Conservation (phyloP, 2,113 vertebrate species). For the Guaruba guarouba region DNA sequence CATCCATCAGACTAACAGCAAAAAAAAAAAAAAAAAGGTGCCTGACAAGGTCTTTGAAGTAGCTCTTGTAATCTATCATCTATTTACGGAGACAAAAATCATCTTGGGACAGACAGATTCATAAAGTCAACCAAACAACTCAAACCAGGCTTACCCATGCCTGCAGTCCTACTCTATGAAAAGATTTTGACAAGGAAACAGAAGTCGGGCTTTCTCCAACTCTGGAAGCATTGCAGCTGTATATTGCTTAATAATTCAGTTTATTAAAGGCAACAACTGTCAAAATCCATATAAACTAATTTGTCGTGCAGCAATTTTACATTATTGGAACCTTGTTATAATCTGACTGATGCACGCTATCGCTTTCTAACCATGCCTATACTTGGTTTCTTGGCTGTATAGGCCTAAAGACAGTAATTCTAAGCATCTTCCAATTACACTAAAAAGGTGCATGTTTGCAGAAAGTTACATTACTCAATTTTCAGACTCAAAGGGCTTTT, state of each 20-base stretch:
- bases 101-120: not conserved
- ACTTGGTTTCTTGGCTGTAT: conserved; percentile 13
- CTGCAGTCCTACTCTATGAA: rapidly evolving
- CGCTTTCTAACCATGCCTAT: conserved; percentile 1
- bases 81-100: not conserved
- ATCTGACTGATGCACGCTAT: not conserved
- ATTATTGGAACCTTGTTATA: conserved; percentile 29
- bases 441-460: not conserved
- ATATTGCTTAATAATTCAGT: conserved; percentile 11
- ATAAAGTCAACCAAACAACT: not conserved
- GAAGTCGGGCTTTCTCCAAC: not conserved
- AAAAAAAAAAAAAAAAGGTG: not conserved
- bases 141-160: rapidly evolving
- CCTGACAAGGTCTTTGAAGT: not conserved
- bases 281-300: conserved; percentile 44
- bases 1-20: not conserved
- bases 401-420: not conserved
- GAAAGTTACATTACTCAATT: not conserved
- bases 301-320: not conserved
- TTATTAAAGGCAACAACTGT: conserved; percentile 49
- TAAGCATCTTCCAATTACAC: not conserved
- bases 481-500: not conserved
- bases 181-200: not conserved
- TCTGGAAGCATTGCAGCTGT: not conserved
- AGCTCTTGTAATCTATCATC: not conserved